A percentile compares a stretch with the other conserved stretches of the same genome.
These are phyloP conservation scores for Coregonus clupeaformis DNA, from an alignment of 2,113 vertebrate genomes.

Conservation along the genomic window DNA sequence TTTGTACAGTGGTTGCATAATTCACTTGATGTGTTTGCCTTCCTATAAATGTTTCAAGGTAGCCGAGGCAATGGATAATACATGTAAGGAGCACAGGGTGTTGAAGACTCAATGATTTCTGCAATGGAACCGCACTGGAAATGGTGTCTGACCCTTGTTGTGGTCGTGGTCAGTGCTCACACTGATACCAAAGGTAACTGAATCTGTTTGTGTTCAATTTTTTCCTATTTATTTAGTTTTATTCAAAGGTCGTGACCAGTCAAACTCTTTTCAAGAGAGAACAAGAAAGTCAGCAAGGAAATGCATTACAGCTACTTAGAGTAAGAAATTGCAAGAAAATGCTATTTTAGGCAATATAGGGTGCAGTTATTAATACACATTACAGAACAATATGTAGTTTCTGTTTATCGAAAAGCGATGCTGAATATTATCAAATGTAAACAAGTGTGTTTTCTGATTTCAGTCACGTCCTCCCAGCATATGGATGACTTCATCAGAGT, in stretches of 20 bases:
- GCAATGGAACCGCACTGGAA: slow-evolving; percentile 35
- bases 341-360: too few relatives aligned
- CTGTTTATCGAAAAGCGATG: background rate
- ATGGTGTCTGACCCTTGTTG: slow-evolving; percentile 31
- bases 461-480: slow-evolving; percentile 60
- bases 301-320: too few relatives aligned
- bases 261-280: too few relatives aligned
- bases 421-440: background rate
- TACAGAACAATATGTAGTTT: too few relatives aligned
- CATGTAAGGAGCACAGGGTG: slow-evolving; percentile 1
- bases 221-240: background rate
- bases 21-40: background rate
- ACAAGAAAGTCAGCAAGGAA: too few relatives aligned
- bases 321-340: too few relatives aligned
- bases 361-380: too few relatives aligned
- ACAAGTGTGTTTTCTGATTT: background rate
- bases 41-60: slow-evolving; percentile 32
- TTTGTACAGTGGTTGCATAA: slow-evolving; percentile 43
- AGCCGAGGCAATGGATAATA: background rate
- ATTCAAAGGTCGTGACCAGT: background rate
- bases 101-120: slow-evolving; percentile 31
- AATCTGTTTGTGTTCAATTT: background rate
- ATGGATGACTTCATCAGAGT: slow-evolving; percentile 74
- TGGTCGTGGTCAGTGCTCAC: slow-evolving; percentile 24
- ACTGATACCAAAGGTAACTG: slow-evolving; percentile 48